Evolutionary conservation across 2,113 vertebrate genomes (phyloP), one percentile per base, ranked within the genome.

Genomic region (Hystrix cristata): DNA sequence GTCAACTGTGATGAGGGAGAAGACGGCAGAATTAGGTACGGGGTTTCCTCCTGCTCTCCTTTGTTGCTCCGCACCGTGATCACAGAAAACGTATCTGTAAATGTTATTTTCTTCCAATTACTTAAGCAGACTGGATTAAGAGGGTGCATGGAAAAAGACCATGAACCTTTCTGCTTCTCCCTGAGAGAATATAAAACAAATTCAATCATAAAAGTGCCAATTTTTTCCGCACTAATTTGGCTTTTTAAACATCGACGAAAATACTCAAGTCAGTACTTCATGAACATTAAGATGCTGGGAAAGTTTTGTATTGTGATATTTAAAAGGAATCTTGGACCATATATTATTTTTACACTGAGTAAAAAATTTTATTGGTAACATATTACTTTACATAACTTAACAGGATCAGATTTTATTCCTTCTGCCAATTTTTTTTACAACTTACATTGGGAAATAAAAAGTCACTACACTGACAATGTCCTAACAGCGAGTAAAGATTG

Each of bases 311-410:
- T 14, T 79, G 27, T 96, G 96, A 97, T 89, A 87, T 90, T 87
- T 92, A 84, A 87, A 95, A 95, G 64, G 82, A 84, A 94, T 92
- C 90, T 59, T 87, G 96, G 88, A 71, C 60, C 23, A 4, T 31
- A 6, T 89, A 51, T 57, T 90, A 57, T 60, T 92, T 94, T 90
- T 51, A 85, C 29, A 43, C 59, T 71, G 78, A 65, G 86, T 59
- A 55, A 74, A 65, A 81, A 16, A 48, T 69, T 64, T 78, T 74
- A 92, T 51, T 46, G 64, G 91, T 95, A 91, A 97, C 53, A 76
- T 69, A 51, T 31, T 65, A 10, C 5, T 78, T 95, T 55, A 94
- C 7, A 79, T 86, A 91, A 60, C 13, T 84, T 53, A 96, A 92
- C n/a, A 14, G 27, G 90, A 74, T 96, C 85, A 65, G 62, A 81